A percentile compares a stretch with the other conserved stretches of the same genome.
Evolutionary conservation across 2,888 invertebrate genomes (phyloP).

Genomic region (Ernsta delagoae): DNA sequence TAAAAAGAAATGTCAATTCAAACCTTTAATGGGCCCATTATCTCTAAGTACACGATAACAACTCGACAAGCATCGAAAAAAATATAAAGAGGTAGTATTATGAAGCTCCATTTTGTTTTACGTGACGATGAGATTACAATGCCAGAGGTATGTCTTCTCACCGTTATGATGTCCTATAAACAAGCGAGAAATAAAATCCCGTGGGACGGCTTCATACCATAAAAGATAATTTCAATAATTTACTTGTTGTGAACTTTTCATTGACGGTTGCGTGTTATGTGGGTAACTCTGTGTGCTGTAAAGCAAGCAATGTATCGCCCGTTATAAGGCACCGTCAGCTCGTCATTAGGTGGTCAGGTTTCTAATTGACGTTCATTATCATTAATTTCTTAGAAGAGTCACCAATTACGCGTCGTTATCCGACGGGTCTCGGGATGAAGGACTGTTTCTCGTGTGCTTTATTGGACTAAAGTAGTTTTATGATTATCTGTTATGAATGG

Average conservation of each 20-base stretch:
- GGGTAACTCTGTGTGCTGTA: neutral
- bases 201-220: constrained; percentile 28
- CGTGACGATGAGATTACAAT: constrained; percentile 35
- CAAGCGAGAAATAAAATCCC: constrained; percentile 44
- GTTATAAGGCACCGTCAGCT: constrained; percentile 21
- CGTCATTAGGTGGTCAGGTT: constrained; percentile 39
- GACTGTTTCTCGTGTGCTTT: constrained; percentile 34
- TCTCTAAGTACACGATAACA: constrained; percentile 29
- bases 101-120: constrained; percentile 29
- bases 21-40: constrained; percentile 29
- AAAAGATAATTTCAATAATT: constrained; percentile 33
- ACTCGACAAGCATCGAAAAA: constrained; percentile 27
- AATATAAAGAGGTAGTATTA: constrained; percentile 19
- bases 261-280: constrained; percentile 8
- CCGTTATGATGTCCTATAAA: constrained; percentile 46
- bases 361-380: constrained; percentile 47
- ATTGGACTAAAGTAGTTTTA: constrained; percentile 26
- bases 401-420: constrained; percentile 41
- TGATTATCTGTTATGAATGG: constrained; percentile 18
- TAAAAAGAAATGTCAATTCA: constrained; percentile 22
- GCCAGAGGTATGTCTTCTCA: constrained; percentile 34
- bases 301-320: constrained; percentile 36
- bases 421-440: constrained; percentile 34
- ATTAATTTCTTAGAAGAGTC: constrained; percentile 49
- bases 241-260: constrained; percentile 18